Evolutionary conservation across 2,797 vertebrate genomes (phyloP), one percentile per base, ranked within the genome.

Genomic region (Chelon labrosus): DNA sequence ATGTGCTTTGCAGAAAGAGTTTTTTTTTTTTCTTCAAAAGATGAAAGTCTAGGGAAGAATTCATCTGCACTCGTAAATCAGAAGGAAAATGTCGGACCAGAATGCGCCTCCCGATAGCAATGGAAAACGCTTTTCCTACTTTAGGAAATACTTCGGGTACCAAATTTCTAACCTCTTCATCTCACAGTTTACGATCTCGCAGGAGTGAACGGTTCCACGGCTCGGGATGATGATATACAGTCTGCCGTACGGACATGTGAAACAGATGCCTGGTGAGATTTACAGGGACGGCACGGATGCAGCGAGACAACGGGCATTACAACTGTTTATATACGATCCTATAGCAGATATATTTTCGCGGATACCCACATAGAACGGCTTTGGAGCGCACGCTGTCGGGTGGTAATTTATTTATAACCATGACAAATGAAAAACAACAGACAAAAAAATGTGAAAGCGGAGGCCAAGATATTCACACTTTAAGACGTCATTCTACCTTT

Each of bases 211-310:
- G 63, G 47, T 35, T 54, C 54, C 47, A 9, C 20, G 10, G 20
- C 27, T 20, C 25, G 0, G 10, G 25, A 27, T 27, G 25, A 47
- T 77, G 72, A 84, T 44, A 44, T 44, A 44, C 42, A 58, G 63
- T 47, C 77, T 7, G 17, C 44, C 53, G 1, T 59, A 67, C 41
- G 37, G 69, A 81, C 61, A 83, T 71, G 61, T 41, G 69, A 70
- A 84, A 83, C 80, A 80, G 55, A 83, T 72, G 77, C 79, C 77
- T 64, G 78, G 0, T 14, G 70, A 81, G 80, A 84, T 90, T 77
- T 84, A 80, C 66, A 73, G 68, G n/a, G 73, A 82, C 76, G 62
- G 72, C 57, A 55, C 20, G 64, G 77, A 69, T 54, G 65, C n/a
- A 55, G 50, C 22, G 59, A 76, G 60, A 79, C 67, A 62, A 76